phyloP scores from a whole-genome alignment of 1,140 invertebrate species.

The Drosophila kepulauana region DNA sequence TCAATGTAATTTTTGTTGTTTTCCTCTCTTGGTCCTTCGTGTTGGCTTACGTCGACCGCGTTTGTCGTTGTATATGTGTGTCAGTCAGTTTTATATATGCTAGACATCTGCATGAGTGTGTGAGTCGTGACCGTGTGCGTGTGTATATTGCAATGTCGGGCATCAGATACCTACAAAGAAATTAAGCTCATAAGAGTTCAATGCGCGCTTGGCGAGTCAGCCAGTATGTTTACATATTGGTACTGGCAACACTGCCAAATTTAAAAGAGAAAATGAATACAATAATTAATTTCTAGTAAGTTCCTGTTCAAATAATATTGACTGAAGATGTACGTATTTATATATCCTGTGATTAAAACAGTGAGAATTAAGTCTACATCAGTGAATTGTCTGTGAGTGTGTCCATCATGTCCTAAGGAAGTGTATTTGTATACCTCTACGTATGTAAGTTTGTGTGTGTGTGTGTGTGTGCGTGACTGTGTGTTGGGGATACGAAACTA shows the following conservation, averaged over 20 bases:
- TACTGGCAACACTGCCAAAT: slow-evolving; percentile 29
- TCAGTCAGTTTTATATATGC: slow-evolving; percentile 64
- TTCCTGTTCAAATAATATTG: slow-evolving; percentile 59
- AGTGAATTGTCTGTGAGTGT: slow-evolving; percentile 36
- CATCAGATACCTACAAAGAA: slow-evolving; percentile 72
- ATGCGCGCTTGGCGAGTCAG: slow-evolving; percentile 61
- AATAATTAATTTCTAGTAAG: slow-evolving; percentile 14
- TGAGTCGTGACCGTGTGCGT: slow-evolving; percentile 29
- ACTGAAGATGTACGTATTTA: slow-evolving; percentile 53
- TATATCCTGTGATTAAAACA: slow-evolving; percentile 14
- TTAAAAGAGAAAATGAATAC: slow-evolving; percentile 5
- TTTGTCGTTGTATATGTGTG: slow-evolving; percentile 70
- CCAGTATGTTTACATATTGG: slow-evolving; percentile 67
- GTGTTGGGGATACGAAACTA: slow-evolving; percentile 54
- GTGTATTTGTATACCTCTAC: not conserved
- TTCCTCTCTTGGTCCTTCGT: slow-evolving; percentile 59
- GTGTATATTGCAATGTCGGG: slow-evolving; percentile 35
- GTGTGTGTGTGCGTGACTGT: not conserved
- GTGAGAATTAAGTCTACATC: slow-evolving; percentile 25
- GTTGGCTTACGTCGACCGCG: slow-evolving; percentile 32
- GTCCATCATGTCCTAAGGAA: not conserved
- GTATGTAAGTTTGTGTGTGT: slow-evolving; percentile 9
- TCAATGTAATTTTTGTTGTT: slow-evolving; percentile 82
- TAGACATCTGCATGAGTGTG: slow-evolving; percentile 11
- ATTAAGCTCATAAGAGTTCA: slow-evolving; percentile 65